phyloP scores from a whole-genome alignment of 2,888 invertebrate species.

The Caenorhabditis sp. region DNA sequence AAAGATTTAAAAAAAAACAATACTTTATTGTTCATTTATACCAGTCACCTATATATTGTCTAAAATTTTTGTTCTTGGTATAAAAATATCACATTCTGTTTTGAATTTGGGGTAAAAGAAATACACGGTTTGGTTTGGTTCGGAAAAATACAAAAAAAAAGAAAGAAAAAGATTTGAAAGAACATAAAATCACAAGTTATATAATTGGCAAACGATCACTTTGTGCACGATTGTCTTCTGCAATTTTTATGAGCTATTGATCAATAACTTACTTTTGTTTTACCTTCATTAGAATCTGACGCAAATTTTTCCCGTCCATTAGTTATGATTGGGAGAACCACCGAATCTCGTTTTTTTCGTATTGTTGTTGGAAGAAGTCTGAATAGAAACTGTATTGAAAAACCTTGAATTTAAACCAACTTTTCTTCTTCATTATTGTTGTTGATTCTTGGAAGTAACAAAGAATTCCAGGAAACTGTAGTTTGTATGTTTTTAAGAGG shows the following conservation, averaged over 20 bases:
- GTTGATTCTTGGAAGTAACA: conserved; percentile 56
- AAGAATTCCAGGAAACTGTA: conserved; percentile 65
- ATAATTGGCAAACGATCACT: conserved; percentile 1
- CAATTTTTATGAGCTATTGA: neutral
- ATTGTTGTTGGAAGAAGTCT: neutral
- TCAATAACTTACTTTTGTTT: neutral
- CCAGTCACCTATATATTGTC: neutral
- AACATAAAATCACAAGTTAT: neutral
- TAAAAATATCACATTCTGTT: conserved; percentile 1
- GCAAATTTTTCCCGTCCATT: conserved; percentile 13
- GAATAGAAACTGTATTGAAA: neutral
- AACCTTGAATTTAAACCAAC: neutral
- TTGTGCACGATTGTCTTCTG: neutral
- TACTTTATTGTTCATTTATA: neutral
- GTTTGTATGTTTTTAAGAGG: conserved; percentile 63
- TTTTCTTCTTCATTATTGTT: conserved; percentile 17
- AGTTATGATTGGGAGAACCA: conserved; percentile 26
- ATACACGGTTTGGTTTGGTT: neutral
- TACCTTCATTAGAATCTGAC: neutral
- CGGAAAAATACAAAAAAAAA: neutral
- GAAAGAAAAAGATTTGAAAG: neutral
- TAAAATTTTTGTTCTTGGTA: conserved; percentile 6
- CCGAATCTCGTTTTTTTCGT: conserved; percentile 9
- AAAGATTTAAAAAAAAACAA: neutral
- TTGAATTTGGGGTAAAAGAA: too few species aligned